Conservation (phyloP, 2,888 invertebrate genomes). For the Cancer borealis region DNA sequence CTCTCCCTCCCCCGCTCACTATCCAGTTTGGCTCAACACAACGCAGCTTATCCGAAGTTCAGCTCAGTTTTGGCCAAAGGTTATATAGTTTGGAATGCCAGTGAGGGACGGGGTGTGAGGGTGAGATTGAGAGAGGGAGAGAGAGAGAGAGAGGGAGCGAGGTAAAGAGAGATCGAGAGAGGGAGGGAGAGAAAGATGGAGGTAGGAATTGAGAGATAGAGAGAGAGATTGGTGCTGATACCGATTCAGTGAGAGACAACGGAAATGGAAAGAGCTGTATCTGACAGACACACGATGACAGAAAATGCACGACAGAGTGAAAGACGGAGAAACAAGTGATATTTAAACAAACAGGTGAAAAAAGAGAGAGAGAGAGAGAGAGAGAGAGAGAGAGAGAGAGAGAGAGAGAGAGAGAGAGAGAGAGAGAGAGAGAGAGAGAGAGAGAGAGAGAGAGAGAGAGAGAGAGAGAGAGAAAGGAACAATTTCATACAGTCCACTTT, state of each 20-base stretch:
- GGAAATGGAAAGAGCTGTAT: no score
- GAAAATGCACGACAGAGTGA: no score
- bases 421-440: background rate
- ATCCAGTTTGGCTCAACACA: background rate
- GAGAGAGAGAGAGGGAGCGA: background rate
- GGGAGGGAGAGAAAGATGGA: background rate
- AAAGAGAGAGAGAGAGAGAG: background rate
- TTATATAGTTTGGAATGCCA: slow-evolving; percentile 32
- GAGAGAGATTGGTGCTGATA: no score
- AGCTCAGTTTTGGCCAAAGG: slow-evolving; percentile 7
- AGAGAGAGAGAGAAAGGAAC: background rate
- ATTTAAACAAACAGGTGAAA: background rate
- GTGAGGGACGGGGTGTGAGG: background rate
- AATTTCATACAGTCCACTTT: slow-evolving; percentile 31
- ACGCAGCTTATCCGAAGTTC: background rate
- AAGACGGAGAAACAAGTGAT: no score
- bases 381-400: background rate
- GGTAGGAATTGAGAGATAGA: background rate
- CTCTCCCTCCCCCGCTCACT: background rate
- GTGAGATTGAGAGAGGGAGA: background rate
- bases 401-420: background rate
- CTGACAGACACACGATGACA: no score
- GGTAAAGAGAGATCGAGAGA: background rate
- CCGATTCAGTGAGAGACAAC: no score
- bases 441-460: slow-evolving; percentile 36